Base-by-base conservation (phyloP, 2,113 vertebrate species). In the Alligator sinensis region DNA sequence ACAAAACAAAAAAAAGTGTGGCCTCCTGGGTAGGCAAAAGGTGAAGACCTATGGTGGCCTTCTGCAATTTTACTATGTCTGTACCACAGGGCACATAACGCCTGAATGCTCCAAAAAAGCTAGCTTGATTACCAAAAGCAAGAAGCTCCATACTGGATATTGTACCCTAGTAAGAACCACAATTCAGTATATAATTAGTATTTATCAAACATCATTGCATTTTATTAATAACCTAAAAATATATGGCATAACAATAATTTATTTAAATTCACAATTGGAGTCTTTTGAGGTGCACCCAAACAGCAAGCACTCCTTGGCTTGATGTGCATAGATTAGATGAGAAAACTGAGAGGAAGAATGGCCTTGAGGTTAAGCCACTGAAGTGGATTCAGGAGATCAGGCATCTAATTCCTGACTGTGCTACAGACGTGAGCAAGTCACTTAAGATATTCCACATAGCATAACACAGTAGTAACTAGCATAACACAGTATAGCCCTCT, bases 271-370 rank as follows among this genome's bases (percentile, higher is more conserved):
- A 76, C 27, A 24, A 10, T 0, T 2, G 62, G 74, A 80, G 34
- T 80, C 75, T 9, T 8, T 57, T 12, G 2, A 27, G n/a, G 47
- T 1, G 17, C 90, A 80, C 13, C 0, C 63, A 57, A 77, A 38
- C 89, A 77, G 6, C 11, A 47, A 34, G 62, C 63, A 66, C 1
- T 3, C 22, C 47, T 68, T 60, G 27, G 58, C 63, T 30, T 68
- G 24, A 19, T 0, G 0, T 0, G 4, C 64, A 47, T 47, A 47
- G 47, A 28, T 16, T 2, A 5, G 1, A 27, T 34, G n/a, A 28
- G 76, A 74, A 76, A 58, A 24, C 0, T 0, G 27, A 62, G 38
- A 79, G 17, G 85, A 57, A 47, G 72, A n/a, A 11, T 58, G 77
- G 75, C 59, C 85, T 47, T 17, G 85, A 0, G 4, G 59, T 22